Evolutionary conservation across 2,113 vertebrate genomes (phyloP).

Genomic region (Chionomys nivalis): DNA sequence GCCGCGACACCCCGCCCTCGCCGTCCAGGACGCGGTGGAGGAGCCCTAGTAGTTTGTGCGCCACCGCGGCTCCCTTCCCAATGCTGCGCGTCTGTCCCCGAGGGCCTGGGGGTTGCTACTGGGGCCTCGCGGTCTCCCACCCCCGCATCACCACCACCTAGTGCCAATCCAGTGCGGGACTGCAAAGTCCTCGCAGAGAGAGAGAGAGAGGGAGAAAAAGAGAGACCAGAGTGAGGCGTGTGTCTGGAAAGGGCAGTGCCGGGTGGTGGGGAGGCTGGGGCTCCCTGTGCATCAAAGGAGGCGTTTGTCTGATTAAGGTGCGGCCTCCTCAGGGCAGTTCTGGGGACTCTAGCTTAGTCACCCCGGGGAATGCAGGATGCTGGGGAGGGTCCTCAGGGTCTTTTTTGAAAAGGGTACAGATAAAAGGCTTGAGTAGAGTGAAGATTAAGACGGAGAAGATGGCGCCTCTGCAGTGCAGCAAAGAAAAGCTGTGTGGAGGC

Average conservation of each 20-base stretch:
- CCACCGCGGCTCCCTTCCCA: neutral
- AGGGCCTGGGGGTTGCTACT: neutral
- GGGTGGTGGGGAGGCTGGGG: neutral
- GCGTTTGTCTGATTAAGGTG: slow-evolving; percentile 18
- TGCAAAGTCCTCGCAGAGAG: neutral
- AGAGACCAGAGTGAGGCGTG: slow-evolving; percentile 13
- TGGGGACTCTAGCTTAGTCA: neutral
- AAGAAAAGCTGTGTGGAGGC: slow-evolving; percentile 82
- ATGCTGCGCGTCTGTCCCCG: neutral
- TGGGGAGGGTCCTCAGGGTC: slow-evolving; percentile 35
- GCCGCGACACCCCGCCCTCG: slow-evolving; percentile 71
- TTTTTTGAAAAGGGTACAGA: slow-evolving; percentile 67
- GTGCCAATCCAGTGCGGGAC: neutral
- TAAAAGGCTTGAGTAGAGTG: slow-evolving; percentile 80
- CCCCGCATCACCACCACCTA: neutral
- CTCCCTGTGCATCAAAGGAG: slow-evolving; percentile 32
- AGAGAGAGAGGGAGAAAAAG: neutral
- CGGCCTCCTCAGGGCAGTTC: neutral
- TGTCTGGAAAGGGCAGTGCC: slow-evolving; percentile 46
- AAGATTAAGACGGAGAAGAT: slow-evolving; percentile 91
- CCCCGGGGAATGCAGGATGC: neutral
- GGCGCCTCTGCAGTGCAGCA: slow-evolving; percentile 97
- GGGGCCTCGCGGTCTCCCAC: neutral
- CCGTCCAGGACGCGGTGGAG: slow-evolving; percentile 58
- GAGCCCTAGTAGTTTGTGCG: slow-evolving; percentile 7